Evolutionary conservation across 2,113 vertebrate genomes (phyloP).

Genomic region (Murina feae): DNA sequence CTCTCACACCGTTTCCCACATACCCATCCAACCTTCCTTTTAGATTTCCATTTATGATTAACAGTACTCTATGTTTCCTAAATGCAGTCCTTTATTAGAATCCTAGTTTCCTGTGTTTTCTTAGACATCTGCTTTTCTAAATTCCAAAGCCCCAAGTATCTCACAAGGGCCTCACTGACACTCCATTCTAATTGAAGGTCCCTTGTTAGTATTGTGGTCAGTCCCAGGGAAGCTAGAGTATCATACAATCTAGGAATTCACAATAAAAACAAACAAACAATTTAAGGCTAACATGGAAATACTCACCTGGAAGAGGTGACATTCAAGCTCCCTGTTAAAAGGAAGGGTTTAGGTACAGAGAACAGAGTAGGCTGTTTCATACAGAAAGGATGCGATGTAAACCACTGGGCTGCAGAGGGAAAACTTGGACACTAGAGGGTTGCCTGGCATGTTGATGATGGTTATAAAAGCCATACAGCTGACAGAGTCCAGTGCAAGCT

Average conservation of each 20-base stretch:
- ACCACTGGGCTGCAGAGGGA: background rate
- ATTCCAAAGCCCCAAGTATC: slow-evolving; percentile 1
- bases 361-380: background rate
- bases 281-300: background rate
- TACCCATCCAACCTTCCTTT: background rate
- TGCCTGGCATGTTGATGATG: background rate
- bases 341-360: background rate
- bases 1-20: background rate
- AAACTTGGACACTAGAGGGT: background rate
- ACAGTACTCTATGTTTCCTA: background rate
- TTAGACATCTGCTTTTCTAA: slow-evolving; percentile 15
- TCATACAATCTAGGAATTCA: background rate
- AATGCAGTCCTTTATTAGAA: slow-evolving; percentile 6
- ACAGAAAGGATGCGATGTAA: background rate
- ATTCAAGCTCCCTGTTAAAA: background rate
- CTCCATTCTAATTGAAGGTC: background rate
- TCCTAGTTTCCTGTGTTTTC: background rate
- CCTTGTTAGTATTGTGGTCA: background rate
- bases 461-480: background rate
- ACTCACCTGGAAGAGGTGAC: background rate
- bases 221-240: background rate
- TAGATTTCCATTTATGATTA: slow-evolving; percentile 17
- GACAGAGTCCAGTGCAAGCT: background rate
- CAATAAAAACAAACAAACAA: background rate
- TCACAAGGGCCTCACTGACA: background rate